These are phyloP conservation scores for Pachymerium ferrugineum DNA, from an alignment of 2,888 invertebrate species.

Conservation along the genomic window DNA sequence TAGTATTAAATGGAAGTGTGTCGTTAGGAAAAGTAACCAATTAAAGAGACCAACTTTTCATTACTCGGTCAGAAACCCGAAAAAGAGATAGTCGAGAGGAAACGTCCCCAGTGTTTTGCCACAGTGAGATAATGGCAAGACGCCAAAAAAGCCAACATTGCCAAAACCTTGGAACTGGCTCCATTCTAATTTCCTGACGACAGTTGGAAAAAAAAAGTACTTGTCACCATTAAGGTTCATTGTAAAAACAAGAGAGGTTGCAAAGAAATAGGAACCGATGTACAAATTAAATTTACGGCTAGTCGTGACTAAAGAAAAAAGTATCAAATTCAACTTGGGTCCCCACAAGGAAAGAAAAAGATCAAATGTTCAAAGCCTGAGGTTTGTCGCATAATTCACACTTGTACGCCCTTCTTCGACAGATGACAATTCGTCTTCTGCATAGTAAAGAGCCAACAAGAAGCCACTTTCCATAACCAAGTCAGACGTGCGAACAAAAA, in stretches of 20 bases:
- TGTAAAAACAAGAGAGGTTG: neutral
- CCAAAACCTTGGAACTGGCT: neutral
- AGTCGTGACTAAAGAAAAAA: too few species aligned
- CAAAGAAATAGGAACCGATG: neutral
- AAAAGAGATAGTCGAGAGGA: neutral
- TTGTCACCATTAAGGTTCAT: constrained; percentile 22
- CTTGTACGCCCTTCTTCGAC: neutral
- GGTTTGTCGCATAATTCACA: constrained; percentile 6
- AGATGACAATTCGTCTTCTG: constrained; percentile 14
- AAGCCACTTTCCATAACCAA: constrained; percentile 21
- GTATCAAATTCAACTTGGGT: too few species aligned
- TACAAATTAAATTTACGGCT: neutral
- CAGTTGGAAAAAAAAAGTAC: neutral
- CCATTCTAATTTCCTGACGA: constrained; percentile 23
- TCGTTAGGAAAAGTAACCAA: neutral
- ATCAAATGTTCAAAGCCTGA: neutral
- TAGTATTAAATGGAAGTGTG: neutral
- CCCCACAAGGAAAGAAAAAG: neutral
- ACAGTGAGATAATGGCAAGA: neutral
- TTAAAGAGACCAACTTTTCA: neutral
- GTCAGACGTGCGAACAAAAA: neutral
- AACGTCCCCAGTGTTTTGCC: neutral
- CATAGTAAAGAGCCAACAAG: neutral
- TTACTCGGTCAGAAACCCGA: neutral
- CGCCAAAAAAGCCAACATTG: neutral